These are phyloP conservation scores for Lepidostoma basale DNA, from an alignment of 1,140 invertebrate species.

Conservation along the genomic window DNA sequence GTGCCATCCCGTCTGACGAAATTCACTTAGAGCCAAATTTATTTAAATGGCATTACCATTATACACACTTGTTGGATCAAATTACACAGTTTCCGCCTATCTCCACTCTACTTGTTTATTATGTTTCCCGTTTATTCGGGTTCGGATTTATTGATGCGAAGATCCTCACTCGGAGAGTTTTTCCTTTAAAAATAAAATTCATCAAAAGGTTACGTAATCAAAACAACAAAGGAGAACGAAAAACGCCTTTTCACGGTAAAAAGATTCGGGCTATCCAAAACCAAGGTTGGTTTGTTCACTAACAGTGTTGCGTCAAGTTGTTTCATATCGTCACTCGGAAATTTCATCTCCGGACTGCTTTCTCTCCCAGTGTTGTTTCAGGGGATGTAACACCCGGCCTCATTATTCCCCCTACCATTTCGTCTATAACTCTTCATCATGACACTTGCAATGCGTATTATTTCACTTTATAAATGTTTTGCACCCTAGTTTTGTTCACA, in stretches of 20 bases:
- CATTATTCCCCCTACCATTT: too few species aligned
- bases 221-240: conserved; percentile 11
- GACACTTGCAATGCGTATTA: too few species aligned
- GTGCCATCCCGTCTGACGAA: too few species aligned
- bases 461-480: too few species aligned
- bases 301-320: conserved; percentile 4
- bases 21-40: too few species aligned
- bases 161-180: conserved; percentile 12
- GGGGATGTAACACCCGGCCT: too few species aligned
- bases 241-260: conserved; percentile 1
- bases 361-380: background rate
- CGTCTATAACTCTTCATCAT: too few species aligned
- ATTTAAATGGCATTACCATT: background rate
- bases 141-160: conserved; percentile 11
- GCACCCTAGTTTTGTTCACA: too few species aligned
- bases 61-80: background rate
- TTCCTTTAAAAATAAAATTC: conserved; percentile 1
- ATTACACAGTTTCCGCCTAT: conserved; percentile 12
- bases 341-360: conserved; percentile 15
- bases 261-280: conserved; percentile 6
- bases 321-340: background rate
- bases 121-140: background rate
- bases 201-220: conserved; percentile 6
- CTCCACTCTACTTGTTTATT: background rate
- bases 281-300: conserved; percentile 13